phyloP scores from a whole-genome alignment of 2,888 invertebrate species.

The Pheosia tremula region DNA sequence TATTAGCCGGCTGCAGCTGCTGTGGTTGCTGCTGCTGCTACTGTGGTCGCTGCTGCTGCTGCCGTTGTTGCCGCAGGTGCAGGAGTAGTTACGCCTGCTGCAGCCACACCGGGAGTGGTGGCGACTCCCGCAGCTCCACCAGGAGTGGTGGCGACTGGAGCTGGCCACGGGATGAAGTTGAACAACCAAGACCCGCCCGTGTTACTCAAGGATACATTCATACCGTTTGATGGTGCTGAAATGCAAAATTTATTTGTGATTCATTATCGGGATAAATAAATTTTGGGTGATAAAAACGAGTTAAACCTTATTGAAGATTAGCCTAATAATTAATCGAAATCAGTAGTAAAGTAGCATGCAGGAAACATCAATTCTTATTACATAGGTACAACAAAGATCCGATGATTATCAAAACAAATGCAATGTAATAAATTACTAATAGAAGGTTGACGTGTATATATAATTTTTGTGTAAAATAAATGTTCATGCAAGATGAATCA shows the following conservation, averaged over 20 bases:
- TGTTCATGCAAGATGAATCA: too few species aligned
- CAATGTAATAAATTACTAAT: too few species aligned
- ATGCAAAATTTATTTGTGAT: conserved; percentile 17
- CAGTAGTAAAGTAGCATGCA: neutral
- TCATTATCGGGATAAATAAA: too few species aligned
- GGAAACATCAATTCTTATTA: neutral
- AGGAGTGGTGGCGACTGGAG: conserved; percentile 13
- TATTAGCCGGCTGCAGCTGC: conserved; percentile 25
- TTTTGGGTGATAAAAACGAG: too few species aligned
- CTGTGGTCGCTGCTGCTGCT: conserved; percentile 24
- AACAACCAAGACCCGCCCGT: conserved; percentile 34
- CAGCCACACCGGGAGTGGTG: conserved; percentile 30
- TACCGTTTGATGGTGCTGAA: conserved; percentile 54
- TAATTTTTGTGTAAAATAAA: too few species aligned
- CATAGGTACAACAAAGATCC: too few species aligned
- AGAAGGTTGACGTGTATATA: too few species aligned
- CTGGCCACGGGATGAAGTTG: conserved; percentile 38
- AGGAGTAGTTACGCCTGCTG: conserved; percentile 27
- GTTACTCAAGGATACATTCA: conserved; percentile 47
- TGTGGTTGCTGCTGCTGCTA: conserved; percentile 14
- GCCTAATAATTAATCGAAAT: neutral
- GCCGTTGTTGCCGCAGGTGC: conserved; percentile 30
- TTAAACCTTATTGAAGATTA: too few species aligned
- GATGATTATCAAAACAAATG: too few species aligned
- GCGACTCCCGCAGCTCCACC: conserved; percentile 26